phyloP scores from a whole-genome alignment of 2,797 vertebrate species.

The Sparidentex hasta region DNA sequence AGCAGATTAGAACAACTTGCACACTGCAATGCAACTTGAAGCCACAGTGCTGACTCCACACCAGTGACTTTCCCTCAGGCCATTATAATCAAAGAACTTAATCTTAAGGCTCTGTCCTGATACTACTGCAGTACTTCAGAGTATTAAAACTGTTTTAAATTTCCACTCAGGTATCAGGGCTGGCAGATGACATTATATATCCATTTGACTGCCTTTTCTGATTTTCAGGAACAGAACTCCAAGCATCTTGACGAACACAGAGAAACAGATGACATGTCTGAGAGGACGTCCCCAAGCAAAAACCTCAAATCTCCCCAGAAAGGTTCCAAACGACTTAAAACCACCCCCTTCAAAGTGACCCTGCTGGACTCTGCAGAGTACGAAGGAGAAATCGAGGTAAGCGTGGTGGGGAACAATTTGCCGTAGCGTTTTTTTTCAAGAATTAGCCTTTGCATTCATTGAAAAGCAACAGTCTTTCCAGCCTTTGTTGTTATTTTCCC shows the following conservation, averaged over 20 bases:
- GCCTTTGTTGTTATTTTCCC: conserved; percentile 47
- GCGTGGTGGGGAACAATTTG: conserved; percentile 33
- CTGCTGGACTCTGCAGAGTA: conserved; percentile 93
- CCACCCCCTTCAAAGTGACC: conserved; percentile 91
- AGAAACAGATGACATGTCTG: conserved; percentile 91
- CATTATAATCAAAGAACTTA: background rate
- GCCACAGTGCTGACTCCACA: conserved; percentile 9
- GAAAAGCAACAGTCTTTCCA: conserved; percentile 9
- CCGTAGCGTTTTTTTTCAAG: conserved; percentile 9
- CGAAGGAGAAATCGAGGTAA: conserved; percentile 94
- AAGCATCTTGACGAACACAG: conserved; percentile 87
- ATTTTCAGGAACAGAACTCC: conserved; percentile 79
- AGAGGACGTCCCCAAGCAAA: conserved; percentile 94
- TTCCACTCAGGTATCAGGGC: background rate
- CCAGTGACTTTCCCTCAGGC: background rate
- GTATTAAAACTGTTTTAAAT: background rate
- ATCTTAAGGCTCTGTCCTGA: background rate
- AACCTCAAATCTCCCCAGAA: conserved; percentile 96
- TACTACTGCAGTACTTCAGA: background rate
- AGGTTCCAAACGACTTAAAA: conserved; percentile 93
- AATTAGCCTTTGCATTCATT: conserved; percentile 29
- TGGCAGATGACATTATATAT: background rate
- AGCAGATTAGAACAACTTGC: background rate
- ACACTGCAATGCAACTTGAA: conserved; percentile 4
- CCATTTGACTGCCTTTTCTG: background rate